Base-by-base conservation (phyloP, 2,113 vertebrate species). In the Noturus placidus region DNA sequence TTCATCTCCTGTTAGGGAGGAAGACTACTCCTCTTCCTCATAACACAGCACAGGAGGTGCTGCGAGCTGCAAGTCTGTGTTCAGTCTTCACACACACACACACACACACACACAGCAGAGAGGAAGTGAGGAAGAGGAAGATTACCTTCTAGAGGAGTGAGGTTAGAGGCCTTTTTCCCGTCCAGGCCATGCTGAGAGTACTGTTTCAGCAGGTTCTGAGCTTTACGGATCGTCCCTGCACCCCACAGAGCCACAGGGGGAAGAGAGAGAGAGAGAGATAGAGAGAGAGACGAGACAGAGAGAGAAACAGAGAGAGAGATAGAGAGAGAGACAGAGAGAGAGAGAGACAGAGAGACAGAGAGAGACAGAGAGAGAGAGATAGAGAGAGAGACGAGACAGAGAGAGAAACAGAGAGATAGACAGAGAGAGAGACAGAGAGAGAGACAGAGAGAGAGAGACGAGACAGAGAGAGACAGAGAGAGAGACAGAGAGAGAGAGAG, bases 131-230 rank as follows among this genome's bases (percentile, higher is more conserved):
- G 83, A 82, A 38, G 42, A 72, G 84, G 92, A 90, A 92, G 85
- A 95, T 99, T 99, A 99, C 98, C 98, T 99, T 99, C 98, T 95
- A 96, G 94, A 96, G 97, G 97, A 96, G 97, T 97, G 96, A 99
- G 97, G 97, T 97, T 98, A 97, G 98, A 97, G 94, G 97, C 97
- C 96, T 98, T 99, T 98, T 98, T 99, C 96, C 98, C 98, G 97
- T 99, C 98, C 96, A 99, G 97, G 97, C 97, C 98, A 96, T 99
- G 98, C 97, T 99, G 98, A 95, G 98, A 99, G 96, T 99, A 99
- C 93, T 99, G 98, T 97, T 99, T 99, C 95, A 99, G 97, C 96
- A 99, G 98, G 94, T 99, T 99, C 97, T 99, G 98, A 96, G 98
- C 98, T 96, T 99, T 99, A 94, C 98, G 98, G 96, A 99, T 98